Evolutionary conservation across 2,888 invertebrate species (phyloP), one percentile per base, ranked within the genome.

Genomic region (Tuberolachnus salignus): DNA sequence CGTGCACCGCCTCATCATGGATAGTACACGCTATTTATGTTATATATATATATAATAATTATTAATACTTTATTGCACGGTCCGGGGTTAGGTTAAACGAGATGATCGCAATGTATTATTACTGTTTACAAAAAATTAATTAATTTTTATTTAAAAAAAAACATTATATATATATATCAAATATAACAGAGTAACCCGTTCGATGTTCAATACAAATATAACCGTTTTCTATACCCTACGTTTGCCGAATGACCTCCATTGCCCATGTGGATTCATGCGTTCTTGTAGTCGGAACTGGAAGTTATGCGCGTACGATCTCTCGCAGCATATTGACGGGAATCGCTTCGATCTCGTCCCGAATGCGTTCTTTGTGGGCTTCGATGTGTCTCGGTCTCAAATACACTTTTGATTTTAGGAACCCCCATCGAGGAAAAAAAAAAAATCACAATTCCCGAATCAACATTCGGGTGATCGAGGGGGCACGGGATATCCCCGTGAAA

Each of bases 121-220:
- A 42, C 11, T 63, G 1, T 42, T 13, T 44, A 63, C n/a, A n/a
- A 63, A n/a, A 16, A 42, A 63, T 63, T 0, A 10, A 42, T 63
- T 63, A n/a, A 63, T 63, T 42, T 10, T 61, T 34, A n/a, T 63
- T 63, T 61, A n/a, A 42, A 19, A n/a, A n/a, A n/a, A n/a, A n/a
- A n/a, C 6, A n/a, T 51, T 13, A 34, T 19, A 59, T 42, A 10
- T 59, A 59, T n/a, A 19, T 63, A 42, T n/a, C 10, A 61, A 42
- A 1, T 42, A 42, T 61, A 42, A 61, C 10, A 61, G 11, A 42
- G n/a, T n/a, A n/a, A 21, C 9, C 61, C 2, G 19, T 61, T 61
- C 42, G 1, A 9, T 42, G 19, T 63, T 21, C 11, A 42, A 63
- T 42, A 42, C 3, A 42, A 42, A 63, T 34, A 63, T 19, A 42